Percentiles rank a stretch among this genome's conserved stretches.
Evolutionary conservation across 1,140 invertebrate species (phyloP).

Genomic region (Kradibia gibbosae): DNA sequence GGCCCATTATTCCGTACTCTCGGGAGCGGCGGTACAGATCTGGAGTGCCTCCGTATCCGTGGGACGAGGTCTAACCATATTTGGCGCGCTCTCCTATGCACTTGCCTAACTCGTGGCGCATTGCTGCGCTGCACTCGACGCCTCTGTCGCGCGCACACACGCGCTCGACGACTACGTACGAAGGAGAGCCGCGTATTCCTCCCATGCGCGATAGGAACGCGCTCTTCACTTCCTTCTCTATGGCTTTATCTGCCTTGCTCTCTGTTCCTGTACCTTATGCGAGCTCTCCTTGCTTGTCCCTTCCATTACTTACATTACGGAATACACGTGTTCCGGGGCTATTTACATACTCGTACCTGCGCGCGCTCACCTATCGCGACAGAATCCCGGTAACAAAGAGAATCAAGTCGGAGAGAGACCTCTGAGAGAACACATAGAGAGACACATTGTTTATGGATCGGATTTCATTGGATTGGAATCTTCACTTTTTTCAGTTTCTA

Average conservation of each 20-base stretch:
- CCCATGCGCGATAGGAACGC: no score
- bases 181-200: no score
- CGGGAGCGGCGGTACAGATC: constrained; percentile 11
- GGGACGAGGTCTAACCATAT: constrained; percentile 67
- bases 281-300: background rate
- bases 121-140: constrained; percentile 8
- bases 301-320: background rate
- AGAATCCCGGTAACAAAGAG: no score
- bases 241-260: background rate
- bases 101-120: constrained; percentile 55
- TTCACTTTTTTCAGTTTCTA: no score
- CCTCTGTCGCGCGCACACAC: background rate
- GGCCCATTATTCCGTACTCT: constrained; percentile 28
- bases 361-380: no score
- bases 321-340: background rate
- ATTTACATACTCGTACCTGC: constrained; percentile 14
- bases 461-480: no score
- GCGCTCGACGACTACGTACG: background rate
- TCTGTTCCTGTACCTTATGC: background rate
- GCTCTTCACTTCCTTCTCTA: background rate
- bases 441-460: background rate
- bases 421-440: background rate
- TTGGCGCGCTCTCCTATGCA: constrained; percentile 59
- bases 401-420: background rate
- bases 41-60: constrained; percentile 53